phyloP scores from a whole-genome alignment of 2,888 invertebrate genomes.

The Axea sp. region DNA sequence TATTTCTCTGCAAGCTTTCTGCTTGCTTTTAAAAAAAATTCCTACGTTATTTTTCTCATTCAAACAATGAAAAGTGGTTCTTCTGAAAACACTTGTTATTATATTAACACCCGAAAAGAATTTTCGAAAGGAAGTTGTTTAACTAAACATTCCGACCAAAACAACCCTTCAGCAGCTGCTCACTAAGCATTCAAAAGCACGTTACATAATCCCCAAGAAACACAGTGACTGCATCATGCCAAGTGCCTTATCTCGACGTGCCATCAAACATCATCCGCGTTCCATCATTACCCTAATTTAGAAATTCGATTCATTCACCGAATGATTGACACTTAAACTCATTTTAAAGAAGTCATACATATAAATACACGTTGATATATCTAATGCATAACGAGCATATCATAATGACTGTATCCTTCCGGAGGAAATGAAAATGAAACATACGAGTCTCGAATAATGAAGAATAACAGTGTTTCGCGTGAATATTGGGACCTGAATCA shows the following conservation, averaged over 20 bases:
- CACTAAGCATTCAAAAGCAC: neutral
- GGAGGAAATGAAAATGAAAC: slow-evolving; percentile 45
- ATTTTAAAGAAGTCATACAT: slow-evolving; percentile 38
- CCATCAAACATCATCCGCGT: slow-evolving; percentile 36
- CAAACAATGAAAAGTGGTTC: neutral
- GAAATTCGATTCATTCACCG: slow-evolving; percentile 40
- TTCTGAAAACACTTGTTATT: neutral
- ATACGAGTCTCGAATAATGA: slow-evolving; percentile 20
- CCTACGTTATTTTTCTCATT: too few relatives aligned
- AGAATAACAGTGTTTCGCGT: slow-evolving; percentile 15
- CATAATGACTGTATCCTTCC: slow-evolving; percentile 52
- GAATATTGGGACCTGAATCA: neutral
- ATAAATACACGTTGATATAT: slow-evolving; percentile 44
- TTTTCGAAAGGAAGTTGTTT: neutral
- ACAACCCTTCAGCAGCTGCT: slow-evolving; percentile 20
- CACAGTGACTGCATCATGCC: slow-evolving; percentile 9
- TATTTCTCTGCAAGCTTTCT: too few relatives aligned
- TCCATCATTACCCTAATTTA: slow-evolving; percentile 46
- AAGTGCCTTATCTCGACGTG: slow-evolving; percentile 34
- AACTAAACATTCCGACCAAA: neutral
- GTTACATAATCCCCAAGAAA: slow-evolving; percentile 28
- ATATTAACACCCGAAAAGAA: neutral
- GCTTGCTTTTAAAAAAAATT: too few relatives aligned
- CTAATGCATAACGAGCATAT: slow-evolving; percentile 28
- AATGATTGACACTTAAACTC: slow-evolving; percentile 36